Evolutionary conservation across 1,140 invertebrate species (phyloP).

Genomic region (Protaetia brevitarsis): DNA sequence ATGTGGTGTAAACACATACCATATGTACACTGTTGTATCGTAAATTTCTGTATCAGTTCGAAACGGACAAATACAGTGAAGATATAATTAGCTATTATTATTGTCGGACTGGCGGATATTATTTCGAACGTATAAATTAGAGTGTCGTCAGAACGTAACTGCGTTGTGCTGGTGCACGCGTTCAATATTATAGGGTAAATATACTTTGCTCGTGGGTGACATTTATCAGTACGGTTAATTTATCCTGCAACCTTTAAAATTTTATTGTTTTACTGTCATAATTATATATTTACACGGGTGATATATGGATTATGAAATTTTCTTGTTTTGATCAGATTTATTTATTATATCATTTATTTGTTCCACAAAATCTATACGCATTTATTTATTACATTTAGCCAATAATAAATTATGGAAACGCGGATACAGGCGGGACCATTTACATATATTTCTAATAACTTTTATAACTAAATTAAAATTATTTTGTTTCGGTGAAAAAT

Average conservation of each 20-base stretch:
- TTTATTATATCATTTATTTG: constrained; percentile 26
- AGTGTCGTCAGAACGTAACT: constrained; percentile 16
- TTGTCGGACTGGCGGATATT: constrained; percentile 13
- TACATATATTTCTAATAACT: constrained; percentile 26
- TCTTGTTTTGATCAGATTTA: constrained; percentile 24
- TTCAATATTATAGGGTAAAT: constrained; percentile 22
- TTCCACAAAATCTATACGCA: constrained; percentile 23
- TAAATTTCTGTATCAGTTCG: neutral
- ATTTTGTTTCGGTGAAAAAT: constrained; percentile 12
- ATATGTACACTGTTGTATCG: constrained; percentile 7
- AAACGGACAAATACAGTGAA: neutral
- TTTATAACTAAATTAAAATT: constrained; percentile 23
- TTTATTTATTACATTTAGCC: constrained; percentile 19
- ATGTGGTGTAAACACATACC: neutral
- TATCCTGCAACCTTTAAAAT: constrained; percentile 25
- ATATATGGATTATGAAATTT: constrained; percentile 24
- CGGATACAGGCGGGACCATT: constrained; percentile 23
- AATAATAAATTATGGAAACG: constrained; percentile 20
- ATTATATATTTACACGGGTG: constrained; percentile 25
- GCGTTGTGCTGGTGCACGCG: neutral
- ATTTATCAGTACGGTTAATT: constrained; percentile 23
- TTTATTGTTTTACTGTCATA: constrained; percentile 26
- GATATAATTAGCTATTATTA: constrained; percentile 19
- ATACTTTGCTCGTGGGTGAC: constrained; percentile 23
- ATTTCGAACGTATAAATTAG: constrained; percentile 18